Base-by-base conservation (phyloP, 1,140 invertebrate genomes). In the Drosophila murphyi region DNA sequence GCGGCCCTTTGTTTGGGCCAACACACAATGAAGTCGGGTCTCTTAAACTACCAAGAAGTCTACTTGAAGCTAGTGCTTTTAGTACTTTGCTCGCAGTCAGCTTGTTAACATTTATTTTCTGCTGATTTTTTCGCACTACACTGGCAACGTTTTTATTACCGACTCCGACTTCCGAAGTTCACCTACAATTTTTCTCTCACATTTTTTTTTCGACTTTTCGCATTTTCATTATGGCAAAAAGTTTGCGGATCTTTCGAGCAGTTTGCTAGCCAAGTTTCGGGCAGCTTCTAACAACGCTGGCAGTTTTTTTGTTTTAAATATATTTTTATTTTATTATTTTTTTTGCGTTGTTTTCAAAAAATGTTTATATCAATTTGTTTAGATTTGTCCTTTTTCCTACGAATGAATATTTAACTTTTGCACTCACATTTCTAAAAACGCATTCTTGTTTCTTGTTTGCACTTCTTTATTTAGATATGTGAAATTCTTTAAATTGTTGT, bases 91-190 rank as follows among this genome's bases (percentile, higher is more conserved):
- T 37, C 60, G 20, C 34, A 56, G 76, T 82, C 77, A 75, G 68
- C 80, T 89, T 88, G 80, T 88, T 89, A 89, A 89, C 85, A 89
- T 85, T 89, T 89, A 81, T 78, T 88, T 79, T 74, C 78, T 55
- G 43, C 5, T 34, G 51, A 45, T 52, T 43, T 56, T 67, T 74
- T 51, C 31, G 59, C 48, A 28, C 62, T 39, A 28, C 57, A 55
- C 50, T 32, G 61, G 63, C 78, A 81, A 64, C 70, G 69, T 55
- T 62, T 81, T 63, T 60, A 56, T 55, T 54, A 39, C 64, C 45
- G 72, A 78, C 62, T 85, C 72, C 65, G 67, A 77, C 8, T 10
- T 41, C 10, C 68, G 78, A 87, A 86, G 78, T 86, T 87, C 39
- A 39, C 59, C 65, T 69, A 48, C 72, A 82, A 62, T 86, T 82